These are phyloP conservation scores for Drosophila ohnishii DNA, from an alignment of 1,140 invertebrate species.

Conservation along the genomic window DNA sequence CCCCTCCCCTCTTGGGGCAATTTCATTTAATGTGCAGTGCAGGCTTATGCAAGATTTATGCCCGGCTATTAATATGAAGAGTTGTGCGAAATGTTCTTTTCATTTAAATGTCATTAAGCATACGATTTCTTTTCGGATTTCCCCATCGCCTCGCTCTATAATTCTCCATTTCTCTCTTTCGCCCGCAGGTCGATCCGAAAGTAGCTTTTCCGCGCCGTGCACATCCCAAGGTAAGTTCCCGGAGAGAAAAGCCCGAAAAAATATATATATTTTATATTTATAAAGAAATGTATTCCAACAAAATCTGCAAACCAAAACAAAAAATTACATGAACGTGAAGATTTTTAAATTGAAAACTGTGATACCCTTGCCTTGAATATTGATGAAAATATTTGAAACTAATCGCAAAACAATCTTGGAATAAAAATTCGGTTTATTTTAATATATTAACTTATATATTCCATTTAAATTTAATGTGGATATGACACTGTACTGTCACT, in stretches of 20 bases:
- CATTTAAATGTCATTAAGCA: conserved; percentile 80
- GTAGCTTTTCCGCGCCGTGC: conserved; percentile 99
- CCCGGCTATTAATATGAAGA: conserved; percentile 78
- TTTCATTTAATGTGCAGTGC: conserved; percentile 77
- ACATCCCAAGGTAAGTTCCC: conserved; percentile 96
- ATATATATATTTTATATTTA: not conserved
- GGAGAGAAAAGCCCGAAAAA: conserved; percentile 11
- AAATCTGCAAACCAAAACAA: conserved; percentile 2
- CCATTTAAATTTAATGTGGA: not conserved
- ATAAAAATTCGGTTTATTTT: accelerated
- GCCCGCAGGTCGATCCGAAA: conserved; percentile 98
- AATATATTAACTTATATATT: too few relatives aligned
- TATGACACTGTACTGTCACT: too few relatives aligned
- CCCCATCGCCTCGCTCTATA: conserved; percentile 8
- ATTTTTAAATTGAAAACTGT: not conserved
- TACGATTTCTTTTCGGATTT: conserved; percentile 58
- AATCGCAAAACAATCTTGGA: accelerated
- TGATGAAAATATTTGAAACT: not conserved
- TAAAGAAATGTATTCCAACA: not conserved
- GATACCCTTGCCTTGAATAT: not conserved
- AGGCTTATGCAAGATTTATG: conserved; percentile 79
- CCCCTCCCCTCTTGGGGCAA: conserved; percentile 45
- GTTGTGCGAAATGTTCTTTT: conserved; percentile 78
- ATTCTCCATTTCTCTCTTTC: conserved; percentile 38
- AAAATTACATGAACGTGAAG: not conserved